These are phyloP conservation scores for Antechinus stuartii DNA, from an alignment of 2,113 vertebrate genomes.

Conservation along the genomic window DNA sequence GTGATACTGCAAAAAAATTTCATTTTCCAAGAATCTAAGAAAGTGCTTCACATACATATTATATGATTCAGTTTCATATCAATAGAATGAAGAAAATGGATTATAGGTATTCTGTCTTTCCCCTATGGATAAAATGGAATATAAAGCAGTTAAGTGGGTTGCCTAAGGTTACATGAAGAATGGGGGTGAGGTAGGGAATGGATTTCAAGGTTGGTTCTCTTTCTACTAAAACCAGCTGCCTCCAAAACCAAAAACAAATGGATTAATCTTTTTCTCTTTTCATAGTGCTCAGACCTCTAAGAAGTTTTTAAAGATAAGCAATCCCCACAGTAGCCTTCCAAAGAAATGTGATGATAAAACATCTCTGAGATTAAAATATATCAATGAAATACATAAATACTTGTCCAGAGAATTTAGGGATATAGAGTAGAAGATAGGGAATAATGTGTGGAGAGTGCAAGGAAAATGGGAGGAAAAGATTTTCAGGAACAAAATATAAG, in stretches of 20 bases:
- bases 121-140: slow-evolving; percentile 40
- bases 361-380: background rate
- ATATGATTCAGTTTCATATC: slow-evolving; percentile 40
- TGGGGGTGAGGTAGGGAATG: slow-evolving; percentile 6
- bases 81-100: slow-evolving; percentile 14
- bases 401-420: background rate
- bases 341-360: background rate
- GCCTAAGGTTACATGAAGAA: slow-evolving; percentile 28
- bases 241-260: slow-evolving; percentile 41
- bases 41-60: background rate
- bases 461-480: background rate
- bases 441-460: background rate
- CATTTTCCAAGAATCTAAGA: background rate
- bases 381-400: background rate
- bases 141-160: slow-evolving; percentile 53
- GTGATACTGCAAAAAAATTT: background rate
- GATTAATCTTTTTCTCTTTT: background rate
- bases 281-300: background rate
- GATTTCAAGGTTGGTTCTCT: slow-evolving; percentile 33
- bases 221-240: slow-evolving; percentile 30
- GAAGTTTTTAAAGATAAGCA: background rate
- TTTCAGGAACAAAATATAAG: background rate
- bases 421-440: background rate
- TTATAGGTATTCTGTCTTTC: slow-evolving; percentile 30
- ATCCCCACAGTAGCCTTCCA: background rate